Evolutionary conservation across 2,797 vertebrate species (phyloP).

Genomic region (Anguilla megastoma): DNA sequence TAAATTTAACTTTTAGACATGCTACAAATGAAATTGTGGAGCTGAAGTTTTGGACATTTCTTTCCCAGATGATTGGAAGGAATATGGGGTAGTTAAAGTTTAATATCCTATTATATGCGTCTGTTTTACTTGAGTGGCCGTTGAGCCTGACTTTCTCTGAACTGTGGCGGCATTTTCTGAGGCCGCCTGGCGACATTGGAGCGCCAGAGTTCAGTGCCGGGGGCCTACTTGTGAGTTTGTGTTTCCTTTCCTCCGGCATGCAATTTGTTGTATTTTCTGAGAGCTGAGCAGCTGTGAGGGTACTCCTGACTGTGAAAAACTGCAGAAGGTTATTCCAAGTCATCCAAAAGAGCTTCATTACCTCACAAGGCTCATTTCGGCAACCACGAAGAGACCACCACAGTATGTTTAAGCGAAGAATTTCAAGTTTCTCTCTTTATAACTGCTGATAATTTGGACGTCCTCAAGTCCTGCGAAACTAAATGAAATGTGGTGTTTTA

Average conservation of each 20-base stretch:
- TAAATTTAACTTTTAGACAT: slow-evolving; percentile 72
- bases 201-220: slow-evolving; percentile 5
- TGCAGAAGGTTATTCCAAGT: slow-evolving; percentile 36
- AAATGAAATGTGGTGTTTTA: neutral
- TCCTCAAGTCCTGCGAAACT: neutral
- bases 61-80: slow-evolving; percentile 73
- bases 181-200: slow-evolving; percentile 35
- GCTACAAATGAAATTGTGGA: slow-evolving; percentile 73
- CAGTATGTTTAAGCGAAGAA: neutral
- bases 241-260: slow-evolving; percentile 40
- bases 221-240: slow-evolving; percentile 19
- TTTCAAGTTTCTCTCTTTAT: neutral
- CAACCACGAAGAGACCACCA: neutral
- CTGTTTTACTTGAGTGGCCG: slow-evolving; percentile 70
- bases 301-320: slow-evolving; percentile 7
- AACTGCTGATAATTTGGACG: neutral
- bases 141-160: slow-evolving; percentile 47
- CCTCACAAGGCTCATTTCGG: slow-evolving; percentile 27
- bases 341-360: slow-evolving; percentile 20
- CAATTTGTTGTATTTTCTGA: slow-evolving; percentile 52
- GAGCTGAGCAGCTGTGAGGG: slow-evolving; percentile 28
- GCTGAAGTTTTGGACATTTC: slow-evolving; percentile 69
- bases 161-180: slow-evolving; percentile 55
- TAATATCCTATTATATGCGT: slow-evolving; percentile 77
- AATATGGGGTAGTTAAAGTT: slow-evolving; percentile 76